Conservation (phyloP, 2,113 vertebrate species). For the cattle (Bos taurus) region DNA sequence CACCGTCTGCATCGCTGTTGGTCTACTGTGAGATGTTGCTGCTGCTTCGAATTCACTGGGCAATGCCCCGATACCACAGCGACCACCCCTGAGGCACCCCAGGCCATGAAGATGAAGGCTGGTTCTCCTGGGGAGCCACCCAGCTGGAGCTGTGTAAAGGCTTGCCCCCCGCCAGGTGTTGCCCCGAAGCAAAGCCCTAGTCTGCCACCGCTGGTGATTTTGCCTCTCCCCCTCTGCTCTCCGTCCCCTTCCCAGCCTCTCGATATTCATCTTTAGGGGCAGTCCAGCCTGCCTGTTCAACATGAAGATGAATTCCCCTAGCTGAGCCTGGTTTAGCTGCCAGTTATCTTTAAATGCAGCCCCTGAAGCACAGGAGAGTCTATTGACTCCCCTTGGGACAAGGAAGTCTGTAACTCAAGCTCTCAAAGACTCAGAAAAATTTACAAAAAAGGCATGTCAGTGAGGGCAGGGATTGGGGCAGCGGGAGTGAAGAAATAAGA, state of each 20-base stretch:
- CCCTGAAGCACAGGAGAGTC: background rate
- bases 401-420: background rate
- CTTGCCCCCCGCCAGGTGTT: background rate
- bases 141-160: background rate
- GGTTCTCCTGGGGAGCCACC: background rate
- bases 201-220: background rate
- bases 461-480: background rate
- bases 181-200: background rate
- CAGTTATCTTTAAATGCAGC: background rate
- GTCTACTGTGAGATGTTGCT: rapidly evolving
- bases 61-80: background rate
- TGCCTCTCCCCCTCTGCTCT: background rate
- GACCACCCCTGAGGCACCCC: background rate
- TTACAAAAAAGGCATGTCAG: background rate
- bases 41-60: background rate
- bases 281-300: background rate
- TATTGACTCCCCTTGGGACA: background rate
- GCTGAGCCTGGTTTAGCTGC: background rate
- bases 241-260: background rate
- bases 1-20: background rate
- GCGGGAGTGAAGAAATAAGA: background rate
- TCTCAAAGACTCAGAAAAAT: background rate
- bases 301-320: background rate
- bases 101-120: background rate
- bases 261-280: background rate